Conservation (phyloP, 2,113 vertebrate species). For the Aplodontia rufa region DNA sequence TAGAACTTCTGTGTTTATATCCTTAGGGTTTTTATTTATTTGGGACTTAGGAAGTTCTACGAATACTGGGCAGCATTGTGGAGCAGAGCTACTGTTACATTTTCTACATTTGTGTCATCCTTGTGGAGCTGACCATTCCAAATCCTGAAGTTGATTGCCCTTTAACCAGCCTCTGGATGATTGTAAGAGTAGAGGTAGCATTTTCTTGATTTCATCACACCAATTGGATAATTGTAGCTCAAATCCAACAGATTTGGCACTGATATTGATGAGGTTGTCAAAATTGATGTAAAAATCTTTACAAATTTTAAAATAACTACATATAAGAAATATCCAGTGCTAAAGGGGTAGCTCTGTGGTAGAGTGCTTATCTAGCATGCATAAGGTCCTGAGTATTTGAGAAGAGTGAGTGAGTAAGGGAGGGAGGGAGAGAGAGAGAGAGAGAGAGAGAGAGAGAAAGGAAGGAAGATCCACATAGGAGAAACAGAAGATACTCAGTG, state of each 20-base stretch:
- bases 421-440: too few relatives aligned
- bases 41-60: background rate
- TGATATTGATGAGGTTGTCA: background rate
- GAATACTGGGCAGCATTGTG: background rate
- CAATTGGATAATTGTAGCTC: background rate
- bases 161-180: background rate
- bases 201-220: background rate
- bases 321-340: background rate
- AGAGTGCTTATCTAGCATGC: background rate
- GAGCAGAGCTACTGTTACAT: background rate
- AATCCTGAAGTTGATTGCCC: background rate
- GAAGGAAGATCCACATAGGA: background rate
- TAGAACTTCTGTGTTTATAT: conserved; percentile 17
- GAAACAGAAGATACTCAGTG: background rate
- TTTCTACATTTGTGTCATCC: background rate
- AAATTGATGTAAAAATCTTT: background rate
- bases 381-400: background rate
- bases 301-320: conserved; percentile 11
- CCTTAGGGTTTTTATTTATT: background rate
- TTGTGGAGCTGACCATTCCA: background rate
- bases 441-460: too few relatives aligned
- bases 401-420: too few relatives aligned
- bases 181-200: background rate
- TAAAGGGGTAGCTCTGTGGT: background rate
- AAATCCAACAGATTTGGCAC: background rate